Base-by-base conservation (phyloP, 1,140 invertebrate genomes). In the Pseudomyrmex flavicornis region DNA sequence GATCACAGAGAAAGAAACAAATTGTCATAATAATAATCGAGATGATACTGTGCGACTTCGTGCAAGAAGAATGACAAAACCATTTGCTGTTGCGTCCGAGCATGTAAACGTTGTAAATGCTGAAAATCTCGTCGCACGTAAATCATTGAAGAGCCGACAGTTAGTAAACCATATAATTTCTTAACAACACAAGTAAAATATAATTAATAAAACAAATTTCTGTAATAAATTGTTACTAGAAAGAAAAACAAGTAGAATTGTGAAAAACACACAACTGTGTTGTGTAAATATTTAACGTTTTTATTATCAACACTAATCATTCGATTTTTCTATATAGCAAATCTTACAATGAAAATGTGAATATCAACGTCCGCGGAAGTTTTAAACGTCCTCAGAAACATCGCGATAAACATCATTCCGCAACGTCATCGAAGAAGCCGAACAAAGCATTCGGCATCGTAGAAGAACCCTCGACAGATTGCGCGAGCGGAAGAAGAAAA, bases 101-200 rank as follows among this genome's bases (percentile, higher is more conserved):
- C 13, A 15, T 8, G 10, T 12, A 13, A 20, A 2, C n/a, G 22
- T 26, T 0, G 5, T 12, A 20, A 66, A 10, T 50, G 20, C 9
- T 59, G 2, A 20, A 9, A 59, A 59, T 59, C 2, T 59, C 13
- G 9, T 46, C 1, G 15, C 15, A 15, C 15, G 8, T 20, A 15
- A 2, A n/a, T 44, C 35, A n/a, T 15, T 13, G 26, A 7, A 65
- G 26, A 9, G n/a, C 26, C 8, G 22, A 65, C 4, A 15, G 62
- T 65, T 65, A 65, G 62, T 65, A 65, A 65, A 46, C n/a, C n/a
- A 4, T 58, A n/a, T 58, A 58, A 58, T 20, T 7, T 35, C 5
- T 35, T 59, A 59, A 59, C 1, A 20, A 59, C 1, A 20, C n/a
- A 66, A 75, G 72, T 75, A 75, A 63, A 48, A 9, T 66, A 54